These are phyloP conservation scores for Charina bottae DNA, from an alignment of 2,113 vertebrate species.

Conservation along the genomic window DNA sequence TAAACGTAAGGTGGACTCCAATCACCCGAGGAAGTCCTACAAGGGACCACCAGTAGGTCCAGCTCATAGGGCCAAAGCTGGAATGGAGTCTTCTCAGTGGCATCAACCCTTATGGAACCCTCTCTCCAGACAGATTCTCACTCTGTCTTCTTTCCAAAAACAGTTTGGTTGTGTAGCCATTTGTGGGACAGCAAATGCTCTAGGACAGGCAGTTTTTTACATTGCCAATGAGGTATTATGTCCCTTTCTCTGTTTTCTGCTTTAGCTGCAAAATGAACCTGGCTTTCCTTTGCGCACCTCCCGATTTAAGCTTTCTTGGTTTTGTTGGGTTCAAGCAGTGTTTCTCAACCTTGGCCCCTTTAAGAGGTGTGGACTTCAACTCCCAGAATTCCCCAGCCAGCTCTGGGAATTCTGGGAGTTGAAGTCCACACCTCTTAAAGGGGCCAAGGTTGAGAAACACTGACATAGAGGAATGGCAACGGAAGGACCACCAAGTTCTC, in stretches of 20 bases:
- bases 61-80: not conserved
- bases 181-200: not conserved
- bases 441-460: not conserved
- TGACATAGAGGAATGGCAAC: not conserved
- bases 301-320: not conserved
- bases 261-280: too few relatives aligned
- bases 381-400: not conserved
- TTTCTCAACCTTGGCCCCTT: not conserved
- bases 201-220: not conserved
- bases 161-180: not conserved
- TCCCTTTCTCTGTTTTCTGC: not conserved
- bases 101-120: not conserved
- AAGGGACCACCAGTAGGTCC: not conserved
- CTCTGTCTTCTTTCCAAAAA: not conserved
- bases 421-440: not conserved
- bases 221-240: not conserved
- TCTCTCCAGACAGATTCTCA: not conserved
- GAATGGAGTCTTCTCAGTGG: not conserved
- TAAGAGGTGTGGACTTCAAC: not conserved
- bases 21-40: not conserved
- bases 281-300: not conserved
- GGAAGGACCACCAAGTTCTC: not conserved
- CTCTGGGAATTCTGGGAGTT: not conserved
- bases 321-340: not conserved
- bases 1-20: not conserved